Conservation (phyloP, 2,113 vertebrate species). For the Charina bottae region DNA sequence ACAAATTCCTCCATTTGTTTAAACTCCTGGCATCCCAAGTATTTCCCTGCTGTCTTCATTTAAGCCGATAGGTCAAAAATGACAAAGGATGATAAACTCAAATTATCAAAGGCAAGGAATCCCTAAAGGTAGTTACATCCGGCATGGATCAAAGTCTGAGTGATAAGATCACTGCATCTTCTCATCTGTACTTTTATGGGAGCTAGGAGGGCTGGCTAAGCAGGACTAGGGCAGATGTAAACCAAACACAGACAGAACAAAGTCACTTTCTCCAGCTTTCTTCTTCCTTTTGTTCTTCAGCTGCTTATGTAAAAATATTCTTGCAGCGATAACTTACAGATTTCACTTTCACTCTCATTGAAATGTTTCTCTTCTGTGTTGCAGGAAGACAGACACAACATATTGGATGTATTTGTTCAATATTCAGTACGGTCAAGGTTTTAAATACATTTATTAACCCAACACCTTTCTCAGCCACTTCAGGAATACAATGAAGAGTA, state of each 20-base stretch:
- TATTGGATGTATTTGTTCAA: not conserved
- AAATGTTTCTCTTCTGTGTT: not conserved
- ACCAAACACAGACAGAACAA: not conserved
- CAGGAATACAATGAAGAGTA: not conserved
- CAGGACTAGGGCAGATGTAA: not conserved
- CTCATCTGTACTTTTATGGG: slow-evolving; percentile 20
- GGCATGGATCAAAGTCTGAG: slow-evolving; percentile 5
- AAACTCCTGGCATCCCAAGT: slow-evolving; percentile 27
- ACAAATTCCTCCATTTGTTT: slow-evolving; percentile 36
- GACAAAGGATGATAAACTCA: slow-evolving; percentile 17
- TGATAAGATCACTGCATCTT: slow-evolving; percentile 23
- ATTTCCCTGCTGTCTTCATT: slow-evolving; percentile 12
- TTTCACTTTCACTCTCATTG: not conserved
- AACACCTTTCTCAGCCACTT: not conserved
- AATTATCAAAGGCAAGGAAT: slow-evolving; percentile 27
- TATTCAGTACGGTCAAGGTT: not conserved
- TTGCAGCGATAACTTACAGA: not conserved
- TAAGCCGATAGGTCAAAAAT: slow-evolving; percentile 22
- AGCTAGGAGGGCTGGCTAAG: not conserved
- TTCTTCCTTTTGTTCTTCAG: not conserved
- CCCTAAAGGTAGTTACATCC: slow-evolving; percentile 20
- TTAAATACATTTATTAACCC: not conserved
- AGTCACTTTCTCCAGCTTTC: slow-evolving; percentile 12
- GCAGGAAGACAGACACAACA: not conserved
- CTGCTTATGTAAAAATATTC: not conserved